phyloP scores from a whole-genome alignment of 2,797 vertebrate genomes.

The Tragopan temminckii region DNA sequence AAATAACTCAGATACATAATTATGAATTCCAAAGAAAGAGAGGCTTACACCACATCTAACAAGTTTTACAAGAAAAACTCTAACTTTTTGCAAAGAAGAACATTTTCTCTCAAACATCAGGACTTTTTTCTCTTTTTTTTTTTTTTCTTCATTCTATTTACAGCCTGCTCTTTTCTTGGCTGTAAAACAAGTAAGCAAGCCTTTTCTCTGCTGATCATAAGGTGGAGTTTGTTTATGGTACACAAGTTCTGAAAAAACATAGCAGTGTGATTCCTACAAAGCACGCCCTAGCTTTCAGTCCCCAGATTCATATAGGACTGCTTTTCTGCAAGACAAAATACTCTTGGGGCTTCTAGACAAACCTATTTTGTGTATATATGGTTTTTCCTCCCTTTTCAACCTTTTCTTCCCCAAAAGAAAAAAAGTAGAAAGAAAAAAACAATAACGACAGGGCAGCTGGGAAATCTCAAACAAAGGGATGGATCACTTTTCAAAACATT shows the following conservation, averaged over 20 bases:
- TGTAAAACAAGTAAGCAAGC: slow-evolving; percentile 45
- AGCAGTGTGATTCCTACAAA: slow-evolving; percentile 32
- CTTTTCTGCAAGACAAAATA: slow-evolving; percentile 25
- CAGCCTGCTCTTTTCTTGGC: slow-evolving; percentile 62
- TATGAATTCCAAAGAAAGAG: not conserved
- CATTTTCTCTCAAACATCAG: not conserved
- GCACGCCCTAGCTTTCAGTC: not conserved
- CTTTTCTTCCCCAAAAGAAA: not conserved
- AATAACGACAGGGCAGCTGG: not conserved
- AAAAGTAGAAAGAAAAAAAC: not conserved
- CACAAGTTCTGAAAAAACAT: slow-evolving; percentile 26
- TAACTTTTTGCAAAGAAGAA: not conserved
- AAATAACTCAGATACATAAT: not conserved
- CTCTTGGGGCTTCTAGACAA: slow-evolving; percentile 22
- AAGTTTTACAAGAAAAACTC: not conserved
- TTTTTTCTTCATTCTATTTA: slow-evolving; percentile 45
- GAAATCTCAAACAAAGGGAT: not conserved
- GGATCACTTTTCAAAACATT: slow-evolving; percentile 63
- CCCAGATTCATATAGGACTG: not conserved
- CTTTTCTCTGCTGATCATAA: slow-evolving; percentile 54
- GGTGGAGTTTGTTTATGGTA: slow-evolving; percentile 50
- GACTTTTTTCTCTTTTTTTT: not conserved
- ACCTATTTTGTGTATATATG: not conserved
- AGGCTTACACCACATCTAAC: not conserved
- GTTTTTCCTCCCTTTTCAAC: not conserved